Evolutionary conservation across 2,113 vertebrate species (phyloP).

Genomic region (Muntiacus reevesi): DNA sequence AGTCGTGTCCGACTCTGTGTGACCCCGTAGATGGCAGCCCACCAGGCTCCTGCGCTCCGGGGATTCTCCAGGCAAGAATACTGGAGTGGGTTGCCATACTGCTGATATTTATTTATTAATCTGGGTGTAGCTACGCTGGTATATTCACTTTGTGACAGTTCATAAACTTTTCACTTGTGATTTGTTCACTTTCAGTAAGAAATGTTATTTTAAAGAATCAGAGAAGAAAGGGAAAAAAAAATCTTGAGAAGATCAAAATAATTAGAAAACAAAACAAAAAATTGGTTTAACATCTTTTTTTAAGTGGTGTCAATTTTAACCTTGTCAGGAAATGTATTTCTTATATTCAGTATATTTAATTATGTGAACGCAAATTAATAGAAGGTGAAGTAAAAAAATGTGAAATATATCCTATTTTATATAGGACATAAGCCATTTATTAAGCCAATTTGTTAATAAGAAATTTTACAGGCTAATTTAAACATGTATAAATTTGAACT

Average conservation of each 20-base stretch:
- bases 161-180: not conserved
- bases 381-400: not conserved
- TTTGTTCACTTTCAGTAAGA: not conserved
- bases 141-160: not conserved
- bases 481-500: not conserved
- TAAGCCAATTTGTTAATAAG: not conserved
- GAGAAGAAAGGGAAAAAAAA: not conserved
- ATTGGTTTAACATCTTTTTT: not conserved
- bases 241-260: not conserved
- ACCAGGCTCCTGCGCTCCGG: rapidly evolving
- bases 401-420: not conserved
- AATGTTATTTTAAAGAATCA: not conserved
- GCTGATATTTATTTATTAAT: not conserved
- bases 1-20: not conserved
- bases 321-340: not conserved
- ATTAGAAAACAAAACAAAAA: not conserved
- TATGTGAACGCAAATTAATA: not conserved
- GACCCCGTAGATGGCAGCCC: not conserved
- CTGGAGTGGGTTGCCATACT: not conserved
- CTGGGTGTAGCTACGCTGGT: not conserved
- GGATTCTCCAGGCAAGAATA: not conserved
- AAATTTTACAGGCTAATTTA: not conserved
- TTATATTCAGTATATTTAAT: not conserved
- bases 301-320: not conserved
- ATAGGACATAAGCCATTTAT: not conserved